Conservation (phyloP, 2,888 invertebrate genomes). For the Dasysyrphus tricinctus region DNA sequence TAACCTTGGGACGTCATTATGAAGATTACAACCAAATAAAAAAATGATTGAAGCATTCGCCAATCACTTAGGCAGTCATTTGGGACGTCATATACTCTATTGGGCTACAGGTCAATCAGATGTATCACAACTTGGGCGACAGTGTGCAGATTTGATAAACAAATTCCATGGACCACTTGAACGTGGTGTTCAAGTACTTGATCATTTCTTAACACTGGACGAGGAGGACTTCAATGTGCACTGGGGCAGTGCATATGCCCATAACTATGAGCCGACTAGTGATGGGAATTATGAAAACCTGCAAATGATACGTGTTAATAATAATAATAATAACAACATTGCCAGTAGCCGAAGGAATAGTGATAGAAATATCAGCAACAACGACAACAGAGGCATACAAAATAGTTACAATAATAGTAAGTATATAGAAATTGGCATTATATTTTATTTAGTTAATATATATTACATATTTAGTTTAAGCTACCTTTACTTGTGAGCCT, state of each 20-base stretch:
- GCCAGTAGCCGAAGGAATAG: conserved; percentile 43
- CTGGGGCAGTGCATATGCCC: conserved; percentile 82
- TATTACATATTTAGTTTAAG: conserved; percentile 15
- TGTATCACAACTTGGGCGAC: conserved; percentile 86
- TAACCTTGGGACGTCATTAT: conserved; percentile 37
- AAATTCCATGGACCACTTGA: conserved; percentile 83
- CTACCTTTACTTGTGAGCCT: not conserved
- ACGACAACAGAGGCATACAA: conserved; percentile 67
- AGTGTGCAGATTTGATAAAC: conserved; percentile 85
- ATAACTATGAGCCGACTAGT: conserved; percentile 79
- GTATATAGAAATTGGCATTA: conserved; percentile 32
- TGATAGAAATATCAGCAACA: conserved; percentile 51
- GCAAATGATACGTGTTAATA: conserved; percentile 76
- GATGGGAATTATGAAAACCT: conserved; percentile 78
- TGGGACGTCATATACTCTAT: conserved; percentile 86
- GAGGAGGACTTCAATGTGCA: conserved; percentile 83
- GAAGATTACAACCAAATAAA: conserved; percentile 75
- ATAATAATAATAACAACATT: conserved; percentile 56
- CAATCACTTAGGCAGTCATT: conserved; percentile 83
- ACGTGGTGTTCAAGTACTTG: conserved; percentile 85
- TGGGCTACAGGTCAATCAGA: conserved; percentile 86
- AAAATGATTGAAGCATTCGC: conserved; percentile 83
- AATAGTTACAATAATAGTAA: conserved; percentile 70
- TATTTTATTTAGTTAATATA: conserved; percentile 16
- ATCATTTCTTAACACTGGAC: conserved; percentile 87